Conservation (phyloP, 2,797 vertebrate genomes). For the Microctenopoma stevenorrisi region DNA sequence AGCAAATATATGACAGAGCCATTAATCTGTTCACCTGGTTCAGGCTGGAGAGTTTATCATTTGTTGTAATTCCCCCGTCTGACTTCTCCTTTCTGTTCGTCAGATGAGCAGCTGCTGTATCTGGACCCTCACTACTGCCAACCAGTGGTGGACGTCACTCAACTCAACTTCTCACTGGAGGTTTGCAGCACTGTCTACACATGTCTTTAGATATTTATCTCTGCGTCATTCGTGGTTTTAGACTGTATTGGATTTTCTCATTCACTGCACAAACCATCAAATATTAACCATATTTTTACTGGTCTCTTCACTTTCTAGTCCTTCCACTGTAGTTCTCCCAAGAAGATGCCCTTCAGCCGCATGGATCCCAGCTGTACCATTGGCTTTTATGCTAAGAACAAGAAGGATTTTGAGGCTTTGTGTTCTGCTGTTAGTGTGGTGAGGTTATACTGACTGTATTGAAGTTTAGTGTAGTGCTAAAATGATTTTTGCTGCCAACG, state of each 20-base stretch:
- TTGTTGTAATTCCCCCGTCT: conserved; percentile 25
- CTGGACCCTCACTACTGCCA: conserved; percentile 96
- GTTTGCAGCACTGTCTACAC: conserved; percentile 68
- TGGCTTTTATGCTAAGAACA: conserved; percentile 90
- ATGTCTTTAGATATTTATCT: background rate
- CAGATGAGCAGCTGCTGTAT: conserved; percentile 93
- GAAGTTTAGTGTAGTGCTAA: background rate
- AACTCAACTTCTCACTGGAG: conserved; percentile 87
- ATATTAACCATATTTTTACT: conserved; percentile 1
- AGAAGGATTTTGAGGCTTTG: conserved; percentile 88
- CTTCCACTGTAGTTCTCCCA: conserved; percentile 91
- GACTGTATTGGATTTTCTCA: background rate
- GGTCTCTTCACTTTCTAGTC: conserved; percentile 76
- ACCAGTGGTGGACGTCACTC: conserved; percentile 86
- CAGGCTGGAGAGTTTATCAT: background rate
- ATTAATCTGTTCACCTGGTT: background rate
- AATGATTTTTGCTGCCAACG: background rate
- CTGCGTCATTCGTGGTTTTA: background rate
- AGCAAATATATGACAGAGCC: background rate
- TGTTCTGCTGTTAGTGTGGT: conserved; percentile 86
- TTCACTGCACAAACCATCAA: background rate
- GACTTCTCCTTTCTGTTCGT: conserved; percentile 30
- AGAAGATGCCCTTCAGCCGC: conserved; percentile 91
- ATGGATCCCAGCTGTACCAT: conserved; percentile 97
- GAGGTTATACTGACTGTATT: conserved; percentile 55